Evolutionary conservation across 2,888 invertebrate species (phyloP).

Genomic region (Lasioglossum marginatum): DNA sequence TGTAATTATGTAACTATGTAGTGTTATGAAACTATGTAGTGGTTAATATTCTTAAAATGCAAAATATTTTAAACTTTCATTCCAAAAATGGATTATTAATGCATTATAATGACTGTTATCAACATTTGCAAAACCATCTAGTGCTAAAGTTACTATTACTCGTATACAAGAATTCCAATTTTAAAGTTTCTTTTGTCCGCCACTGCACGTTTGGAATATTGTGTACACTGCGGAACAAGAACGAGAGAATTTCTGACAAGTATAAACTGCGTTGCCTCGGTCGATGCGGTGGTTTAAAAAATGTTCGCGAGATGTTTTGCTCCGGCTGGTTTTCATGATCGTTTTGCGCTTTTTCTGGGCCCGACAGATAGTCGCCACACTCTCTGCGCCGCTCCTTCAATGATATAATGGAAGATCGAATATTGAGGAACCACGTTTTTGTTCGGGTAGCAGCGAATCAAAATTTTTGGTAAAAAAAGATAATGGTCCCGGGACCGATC

Average conservation of each 20-base stretch:
- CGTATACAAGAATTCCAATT: neutral
- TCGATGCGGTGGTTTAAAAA: slow-evolving; percentile 5
- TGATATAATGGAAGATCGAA: slow-evolving; percentile 61
- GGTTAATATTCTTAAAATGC: too few relatives aligned
- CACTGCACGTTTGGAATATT: neutral
- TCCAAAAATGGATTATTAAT: too few relatives aligned
- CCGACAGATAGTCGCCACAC: slow-evolving; percentile 34
- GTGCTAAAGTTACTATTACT: too few relatives aligned
- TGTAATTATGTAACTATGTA: too few relatives aligned
- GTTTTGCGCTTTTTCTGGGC: slow-evolving; percentile 25
- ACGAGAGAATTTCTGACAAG: neutral
- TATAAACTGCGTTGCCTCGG: neutral
- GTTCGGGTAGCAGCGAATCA: slow-evolving; percentile 47
- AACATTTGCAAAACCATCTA: too few relatives aligned
- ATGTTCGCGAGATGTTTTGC: slow-evolving; percentile 25
- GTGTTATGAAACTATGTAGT: too few relatives aligned
- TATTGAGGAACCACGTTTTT: slow-evolving; percentile 52
- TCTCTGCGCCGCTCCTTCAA: slow-evolving; percentile 44
- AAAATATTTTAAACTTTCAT: too few relatives aligned
- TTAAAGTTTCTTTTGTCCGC: neutral
- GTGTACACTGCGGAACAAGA: neutral
- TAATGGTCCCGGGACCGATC: slow-evolving; percentile 12
- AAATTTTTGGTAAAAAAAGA: slow-evolving; percentile 39
- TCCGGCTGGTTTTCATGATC: slow-evolving; percentile 11
- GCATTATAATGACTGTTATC: too few relatives aligned